These are phyloP conservation scores for Malurus melanocephalus DNA, from an alignment of 2,113 vertebrate genomes.

Conservation along the genomic window DNA sequence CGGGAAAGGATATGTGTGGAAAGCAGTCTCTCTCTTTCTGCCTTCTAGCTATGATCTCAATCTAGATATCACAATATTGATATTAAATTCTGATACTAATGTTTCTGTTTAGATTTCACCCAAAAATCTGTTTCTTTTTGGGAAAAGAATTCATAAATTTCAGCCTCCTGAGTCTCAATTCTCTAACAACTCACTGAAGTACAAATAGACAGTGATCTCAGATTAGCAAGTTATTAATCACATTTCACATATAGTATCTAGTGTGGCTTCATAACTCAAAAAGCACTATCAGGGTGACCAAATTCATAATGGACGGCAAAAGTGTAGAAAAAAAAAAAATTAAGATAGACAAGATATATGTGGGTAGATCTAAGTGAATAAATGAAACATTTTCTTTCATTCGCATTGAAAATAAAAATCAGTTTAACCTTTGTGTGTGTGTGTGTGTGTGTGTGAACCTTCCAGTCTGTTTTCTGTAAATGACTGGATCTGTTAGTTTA, in stretches of 20 bases:
- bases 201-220: constrained; percentile 49
- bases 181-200: constrained; percentile 28
- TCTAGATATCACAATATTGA: constrained; percentile 63
- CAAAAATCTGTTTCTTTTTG: constrained; percentile 56
- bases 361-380: background rate
- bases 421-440: background rate
- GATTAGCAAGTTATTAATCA: constrained; percentile 16
- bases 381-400: background rate
- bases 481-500: background rate
- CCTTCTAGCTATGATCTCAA: constrained; percentile 44
- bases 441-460: background rate
- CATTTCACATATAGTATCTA: background rate
- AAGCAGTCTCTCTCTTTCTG: constrained; percentile 45
- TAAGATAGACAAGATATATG: background rate
- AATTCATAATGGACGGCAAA: background rate
- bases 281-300: background rate
- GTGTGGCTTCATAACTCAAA: background rate
- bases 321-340: background rate
- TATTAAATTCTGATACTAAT: constrained; percentile 64
- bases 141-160: constrained; percentile 49
- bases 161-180: constrained; percentile 28
- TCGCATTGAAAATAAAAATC: background rate
- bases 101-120: constrained; percentile 61
- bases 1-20: constrained; percentile 36
- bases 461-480: background rate